These are phyloP conservation scores for Pedetes capensis DNA, from an alignment of 2,113 vertebrate species.

Conservation along the genomic window DNA sequence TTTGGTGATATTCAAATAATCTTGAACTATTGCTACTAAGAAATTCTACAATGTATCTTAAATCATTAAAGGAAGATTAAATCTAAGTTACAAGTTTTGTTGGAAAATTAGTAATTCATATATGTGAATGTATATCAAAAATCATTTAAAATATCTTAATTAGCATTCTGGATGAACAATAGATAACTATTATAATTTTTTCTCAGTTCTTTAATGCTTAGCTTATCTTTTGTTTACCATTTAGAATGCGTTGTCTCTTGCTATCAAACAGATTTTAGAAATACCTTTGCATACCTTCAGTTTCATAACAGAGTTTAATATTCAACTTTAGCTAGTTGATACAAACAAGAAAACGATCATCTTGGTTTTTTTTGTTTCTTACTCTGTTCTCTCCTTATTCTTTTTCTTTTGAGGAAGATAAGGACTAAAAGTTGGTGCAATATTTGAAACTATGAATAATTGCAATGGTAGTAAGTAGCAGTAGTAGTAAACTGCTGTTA, in stretches of 20 bases:
- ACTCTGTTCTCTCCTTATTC: neutral
- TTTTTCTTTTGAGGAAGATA: neutral
- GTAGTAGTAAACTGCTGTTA: neutral
- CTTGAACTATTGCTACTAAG: neutral
- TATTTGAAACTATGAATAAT: neutral
- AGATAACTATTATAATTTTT: too few relatives aligned
- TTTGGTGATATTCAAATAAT: neutral
- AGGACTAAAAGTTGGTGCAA: neutral
- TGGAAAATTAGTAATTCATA: slow-evolving; percentile 15
- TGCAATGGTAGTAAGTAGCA: neutral
- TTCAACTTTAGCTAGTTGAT: neutral
- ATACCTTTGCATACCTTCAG: neutral
- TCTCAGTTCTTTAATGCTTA: too few relatives aligned
- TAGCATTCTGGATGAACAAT: neutral
- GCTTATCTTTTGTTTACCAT: neutral
- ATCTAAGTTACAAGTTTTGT: neutral
- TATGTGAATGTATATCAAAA: neutral
- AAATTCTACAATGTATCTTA: neutral
- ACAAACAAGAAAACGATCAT: neutral
- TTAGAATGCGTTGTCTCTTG: neutral
- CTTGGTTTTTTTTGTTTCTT: neutral
- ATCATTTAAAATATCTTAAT: neutral
- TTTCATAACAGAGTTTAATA: neutral
- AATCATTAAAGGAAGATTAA: slow-evolving; percentile 11
- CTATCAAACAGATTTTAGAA: neutral